Evolutionary conservation across 2,113 vertebrate genomes (phyloP).

Genomic region (Embiotoca jacksoni): DNA sequence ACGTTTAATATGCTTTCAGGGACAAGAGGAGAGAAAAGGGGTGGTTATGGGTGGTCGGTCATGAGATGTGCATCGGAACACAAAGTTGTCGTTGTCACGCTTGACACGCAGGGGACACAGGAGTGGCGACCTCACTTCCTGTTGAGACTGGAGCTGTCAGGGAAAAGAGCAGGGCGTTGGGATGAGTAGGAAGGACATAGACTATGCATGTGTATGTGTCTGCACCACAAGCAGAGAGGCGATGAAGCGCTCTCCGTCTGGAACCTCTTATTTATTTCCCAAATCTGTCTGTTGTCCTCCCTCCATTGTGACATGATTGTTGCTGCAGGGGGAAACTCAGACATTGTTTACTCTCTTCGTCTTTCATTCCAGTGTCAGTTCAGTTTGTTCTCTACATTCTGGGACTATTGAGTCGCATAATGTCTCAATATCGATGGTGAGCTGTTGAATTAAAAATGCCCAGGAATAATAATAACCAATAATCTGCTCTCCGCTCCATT

Average conservation of each 20-base stretch:
- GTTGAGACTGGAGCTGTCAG: constrained; percentile 67
- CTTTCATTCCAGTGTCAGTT: background rate
- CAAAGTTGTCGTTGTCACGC: constrained; percentile 64
- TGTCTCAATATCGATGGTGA: background rate
- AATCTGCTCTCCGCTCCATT: background rate
- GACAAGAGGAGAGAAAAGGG: constrained; percentile 48
- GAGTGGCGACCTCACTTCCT: constrained; percentile 68
- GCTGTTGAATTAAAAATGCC: background rate
- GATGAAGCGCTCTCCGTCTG: constrained; percentile 1
- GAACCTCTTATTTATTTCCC: constrained; percentile 24
- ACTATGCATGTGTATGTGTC: constrained; percentile 25
- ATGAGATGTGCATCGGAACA: constrained; percentile 57
- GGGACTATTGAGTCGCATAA: background rate
- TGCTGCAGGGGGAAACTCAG: constrained; percentile 12
- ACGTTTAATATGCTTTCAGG: constrained; percentile 57
- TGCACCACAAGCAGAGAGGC: constrained; percentile 3
- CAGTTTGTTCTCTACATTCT: background rate
- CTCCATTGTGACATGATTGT: constrained; percentile 27
- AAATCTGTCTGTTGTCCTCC: constrained; percentile 10
- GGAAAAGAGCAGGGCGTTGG: constrained; percentile 21
- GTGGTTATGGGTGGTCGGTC: constrained; percentile 67
- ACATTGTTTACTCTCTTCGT: background rate
- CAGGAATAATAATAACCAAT: background rate
- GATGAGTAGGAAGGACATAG: constrained; percentile 9
- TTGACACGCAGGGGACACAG: constrained; percentile 66